Evolutionary conservation across 1,140 invertebrate genomes (phyloP).

Genomic region (Aradophagus sp.): DNA sequence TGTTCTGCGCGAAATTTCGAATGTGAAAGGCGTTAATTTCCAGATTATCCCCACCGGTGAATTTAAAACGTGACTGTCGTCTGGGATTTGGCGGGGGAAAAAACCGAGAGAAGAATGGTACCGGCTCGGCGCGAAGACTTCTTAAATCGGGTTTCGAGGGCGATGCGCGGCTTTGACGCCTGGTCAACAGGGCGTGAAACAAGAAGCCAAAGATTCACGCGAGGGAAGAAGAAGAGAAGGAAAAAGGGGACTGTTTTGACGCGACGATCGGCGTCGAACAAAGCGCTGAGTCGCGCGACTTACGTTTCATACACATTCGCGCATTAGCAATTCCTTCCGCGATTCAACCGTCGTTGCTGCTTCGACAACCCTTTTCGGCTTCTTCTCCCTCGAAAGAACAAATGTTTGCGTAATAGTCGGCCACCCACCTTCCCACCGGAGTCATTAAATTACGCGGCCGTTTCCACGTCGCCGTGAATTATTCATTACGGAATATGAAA

Average conservation of each 20-base stretch:
- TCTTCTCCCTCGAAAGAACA: constrained; percentile 12
- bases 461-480: constrained; percentile 11
- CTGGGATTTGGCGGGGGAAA: no score
- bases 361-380: constrained; percentile 18
- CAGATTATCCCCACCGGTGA: no score
- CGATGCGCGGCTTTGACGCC: constrained; percentile 20
- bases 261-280: no score
- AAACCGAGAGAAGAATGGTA: no score
- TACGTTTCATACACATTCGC: constrained; percentile 15
- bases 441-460: constrained; percentile 16
- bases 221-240: not conserved
- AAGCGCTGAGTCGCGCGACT: constrained; percentile 15
- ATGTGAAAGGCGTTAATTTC: no score
- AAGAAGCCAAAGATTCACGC: constrained; percentile 32
- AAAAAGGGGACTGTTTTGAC: constrained; percentile 18
- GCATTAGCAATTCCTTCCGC: constrained; percentile 25
- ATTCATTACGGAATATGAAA: constrained; percentile 12
- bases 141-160: no score
- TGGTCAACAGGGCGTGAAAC: constrained; percentile 37
- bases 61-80: no score
- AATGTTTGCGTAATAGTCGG: constrained; percentile 18
- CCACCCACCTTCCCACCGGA: not conserved
- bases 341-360: constrained; percentile 30
- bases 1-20: no score
- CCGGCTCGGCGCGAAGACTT: no score